phyloP scores from a whole-genome alignment of 2,113 vertebrate genomes.

The Hypocryptadius cinnamomeus region DNA sequence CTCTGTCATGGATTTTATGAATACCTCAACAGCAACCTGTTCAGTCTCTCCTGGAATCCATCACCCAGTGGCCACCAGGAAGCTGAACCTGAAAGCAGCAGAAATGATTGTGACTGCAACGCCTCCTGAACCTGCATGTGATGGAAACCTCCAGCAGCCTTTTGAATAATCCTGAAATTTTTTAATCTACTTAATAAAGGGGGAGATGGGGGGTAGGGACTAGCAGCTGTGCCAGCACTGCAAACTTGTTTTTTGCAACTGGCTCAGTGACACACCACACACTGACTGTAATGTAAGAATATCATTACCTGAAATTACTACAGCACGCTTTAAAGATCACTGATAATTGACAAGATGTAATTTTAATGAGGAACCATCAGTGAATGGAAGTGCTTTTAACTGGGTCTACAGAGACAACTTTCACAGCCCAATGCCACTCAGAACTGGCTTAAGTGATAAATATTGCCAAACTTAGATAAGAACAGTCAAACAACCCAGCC shows the following conservation, averaged over 20 bases:
- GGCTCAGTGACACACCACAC: background rate
- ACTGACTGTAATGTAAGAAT: background rate
- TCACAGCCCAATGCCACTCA: background rate
- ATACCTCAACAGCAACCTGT: background rate
- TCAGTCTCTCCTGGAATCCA: background rate
- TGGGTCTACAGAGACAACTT: background rate
- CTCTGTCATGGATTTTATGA: background rate
- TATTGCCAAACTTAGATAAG: background rate
- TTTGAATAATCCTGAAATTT: background rate
- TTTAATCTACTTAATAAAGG: background rate
- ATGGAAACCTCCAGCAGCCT: background rate
- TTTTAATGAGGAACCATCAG: background rate
- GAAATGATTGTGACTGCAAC: background rate
- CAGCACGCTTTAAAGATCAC: background rate
- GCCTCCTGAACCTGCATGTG: background rate
- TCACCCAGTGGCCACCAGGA: background rate
- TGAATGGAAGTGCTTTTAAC: background rate
- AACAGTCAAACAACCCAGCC: background rate
- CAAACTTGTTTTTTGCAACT: background rate
- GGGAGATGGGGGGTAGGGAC: accelerated
- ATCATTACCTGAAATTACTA: background rate
- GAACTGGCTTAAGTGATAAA: background rate
- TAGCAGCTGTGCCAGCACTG: background rate
- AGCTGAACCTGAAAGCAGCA: background rate
- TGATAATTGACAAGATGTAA: background rate